Base-by-base conservation (phyloP, 30 jellyfish, hydroid and myxozoan genomes). In the Cassiopea xamachana region DNA sequence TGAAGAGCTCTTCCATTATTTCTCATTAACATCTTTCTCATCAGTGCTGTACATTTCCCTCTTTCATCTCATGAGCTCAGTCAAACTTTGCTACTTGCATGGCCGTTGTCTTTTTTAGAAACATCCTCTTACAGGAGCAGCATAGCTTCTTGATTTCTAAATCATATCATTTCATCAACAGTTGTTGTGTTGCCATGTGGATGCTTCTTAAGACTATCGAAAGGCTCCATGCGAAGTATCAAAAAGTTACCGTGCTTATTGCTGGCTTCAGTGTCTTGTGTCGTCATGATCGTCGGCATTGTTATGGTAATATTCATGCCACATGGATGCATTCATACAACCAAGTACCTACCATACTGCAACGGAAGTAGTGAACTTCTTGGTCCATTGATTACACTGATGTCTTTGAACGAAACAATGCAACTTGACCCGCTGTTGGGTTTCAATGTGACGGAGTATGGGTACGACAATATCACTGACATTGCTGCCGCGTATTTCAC, bases 361-460 rank as follows among this genome's bases (percentile, higher is more conserved):
- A 94, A 94, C 50, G 98, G 98, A 2, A 87, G 98, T 71, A 94
- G 92, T 60, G 98, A 94, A 71, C 92, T 94, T 43, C 97, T 94
- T 70, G 98, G 98, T 44, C 98, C 98, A n/a, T 89, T 91, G 50
- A 94, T 94, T 18, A 94, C 97, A 13, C 69, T 94, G 87, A 83
- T 88, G 96, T 86, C 98, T 6, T 76, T 94, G 48, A 94, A 94
- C 59, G 97, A 82, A 62, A 80, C 94, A n/a, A 43, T 64, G 50
- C 75, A 82, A 69, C 69, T 83, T 75, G 94, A 79, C 59, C 90
- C 93, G 3, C 78, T 77, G 5, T 50, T 72, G 44, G 82, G 88
- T 50, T 59, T 60, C 16, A 88, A 83, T 48, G 88, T 78, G 51
- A 75, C 95, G 16, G 87, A 76, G 39, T 83, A 46, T 64, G 97